phyloP scores from a whole-genome alignment of 2,113 vertebrate species.

The Nesogale talazaci region DNA sequence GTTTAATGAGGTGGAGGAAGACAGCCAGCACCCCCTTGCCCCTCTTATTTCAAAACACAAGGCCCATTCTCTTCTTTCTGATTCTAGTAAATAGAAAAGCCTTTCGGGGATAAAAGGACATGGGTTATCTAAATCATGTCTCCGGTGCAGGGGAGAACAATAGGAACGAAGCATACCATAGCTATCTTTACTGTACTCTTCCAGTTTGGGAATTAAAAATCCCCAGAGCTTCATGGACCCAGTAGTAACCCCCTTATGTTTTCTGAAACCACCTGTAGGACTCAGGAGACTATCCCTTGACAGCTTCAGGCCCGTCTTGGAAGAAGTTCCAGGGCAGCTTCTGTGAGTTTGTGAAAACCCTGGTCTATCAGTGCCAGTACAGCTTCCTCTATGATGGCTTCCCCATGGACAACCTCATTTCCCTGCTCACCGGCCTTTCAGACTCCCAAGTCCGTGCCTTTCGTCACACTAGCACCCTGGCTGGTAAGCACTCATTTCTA shows the following conservation, averaged over 20 bases:
- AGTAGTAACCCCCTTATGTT: slow-evolving; percentile 16
- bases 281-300: slow-evolving; percentile 89
- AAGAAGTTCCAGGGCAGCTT: slow-evolving; percentile 88
- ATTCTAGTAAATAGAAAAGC: slow-evolving; percentile 47
- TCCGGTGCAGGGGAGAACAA: slow-evolving; percentile 24
- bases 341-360: slow-evolving; percentile 86
- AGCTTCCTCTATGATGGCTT: slow-evolving; percentile 90
- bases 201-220: slow-evolving; percentile 39
- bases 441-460: slow-evolving; percentile 95
- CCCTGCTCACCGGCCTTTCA: slow-evolving; percentile 91
- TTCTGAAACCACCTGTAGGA: slow-evolving; percentile 81
- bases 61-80: neutral
- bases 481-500: slow-evolving; percentile 85
- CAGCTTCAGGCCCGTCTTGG: slow-evolving; percentile 82
- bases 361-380: slow-evolving; percentile 88
- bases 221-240: neutral
- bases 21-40: neutral
- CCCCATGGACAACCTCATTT: slow-evolving; percentile 89
- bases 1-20: slow-evolving; percentile 90
- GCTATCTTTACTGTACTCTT: neutral
- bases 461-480: slow-evolving; percentile 93
- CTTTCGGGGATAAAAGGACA: slow-evolving; percentile 18
- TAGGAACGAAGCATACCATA: slow-evolving; percentile 6
- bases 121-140: neutral
- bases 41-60: slow-evolving; percentile 44